Percentiles rank a stretch among this genome's conserved stretches.
phyloP scores from a whole-genome alignment of 2,888 invertebrate species.

The Torymus texanus region DNA sequence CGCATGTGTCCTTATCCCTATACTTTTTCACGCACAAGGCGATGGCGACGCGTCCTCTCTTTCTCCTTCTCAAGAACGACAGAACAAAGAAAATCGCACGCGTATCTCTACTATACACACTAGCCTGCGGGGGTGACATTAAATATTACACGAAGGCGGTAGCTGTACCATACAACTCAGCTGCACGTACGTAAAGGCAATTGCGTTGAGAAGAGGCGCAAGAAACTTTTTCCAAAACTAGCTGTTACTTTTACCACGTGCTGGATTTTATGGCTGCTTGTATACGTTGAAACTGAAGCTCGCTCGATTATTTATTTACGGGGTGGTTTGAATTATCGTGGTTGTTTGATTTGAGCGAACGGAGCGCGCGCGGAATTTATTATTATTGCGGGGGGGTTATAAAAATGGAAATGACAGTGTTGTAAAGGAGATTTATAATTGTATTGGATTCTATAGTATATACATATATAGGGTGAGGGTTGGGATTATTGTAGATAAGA shows the following conservation, averaged over 20 bases:
- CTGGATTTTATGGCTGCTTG: no score
- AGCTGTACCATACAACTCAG: background rate
- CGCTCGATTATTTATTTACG: slow-evolving; percentile 21
- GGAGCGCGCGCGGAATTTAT: no score
- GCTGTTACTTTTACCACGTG: no score
- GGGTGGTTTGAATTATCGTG: background rate
- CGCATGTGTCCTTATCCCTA: no score
- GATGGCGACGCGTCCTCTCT: background rate
- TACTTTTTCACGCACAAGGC: background rate
- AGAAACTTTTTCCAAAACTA: no score
- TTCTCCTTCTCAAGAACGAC: slow-evolving; percentile 22
- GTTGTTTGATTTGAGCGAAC: no score
- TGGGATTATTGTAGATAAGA: no score
- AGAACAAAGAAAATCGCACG: slow-evolving; percentile 42
- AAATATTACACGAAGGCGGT: slow-evolving; percentile 37
- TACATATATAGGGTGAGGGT: background rate
- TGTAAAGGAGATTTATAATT: no score
- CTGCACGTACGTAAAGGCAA: background rate
- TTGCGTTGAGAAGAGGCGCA: background rate
- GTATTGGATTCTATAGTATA: background rate
- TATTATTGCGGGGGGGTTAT: no score
- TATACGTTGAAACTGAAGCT: no score
- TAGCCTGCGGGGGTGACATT: slow-evolving; percentile 1
- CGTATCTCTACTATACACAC: no score
- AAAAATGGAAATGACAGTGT: no score